A percentile compares a stretch with the other conserved stretches of the same genome.
Evolutionary conservation across 2,797 vertebrate genomes (phyloP).

Genomic region (Danio jaintianensis): DNA sequence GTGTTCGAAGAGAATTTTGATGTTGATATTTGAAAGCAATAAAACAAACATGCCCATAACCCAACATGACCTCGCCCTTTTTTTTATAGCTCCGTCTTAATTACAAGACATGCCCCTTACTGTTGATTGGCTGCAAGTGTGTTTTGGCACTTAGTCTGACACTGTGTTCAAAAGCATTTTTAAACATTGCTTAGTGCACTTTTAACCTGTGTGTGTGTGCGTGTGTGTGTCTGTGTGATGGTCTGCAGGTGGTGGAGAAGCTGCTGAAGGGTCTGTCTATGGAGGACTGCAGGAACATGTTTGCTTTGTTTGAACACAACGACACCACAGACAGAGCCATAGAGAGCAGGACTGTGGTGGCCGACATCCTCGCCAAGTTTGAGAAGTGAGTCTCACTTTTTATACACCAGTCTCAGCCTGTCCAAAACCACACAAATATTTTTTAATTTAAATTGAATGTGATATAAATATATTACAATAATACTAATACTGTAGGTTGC

Average conservation of each 20-base stretch:
- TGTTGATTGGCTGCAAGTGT: no score
- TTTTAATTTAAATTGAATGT: neutral
- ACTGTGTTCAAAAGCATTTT: no score
- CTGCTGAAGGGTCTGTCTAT: slow-evolving; percentile 88
- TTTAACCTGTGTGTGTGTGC: slow-evolving; percentile 20
- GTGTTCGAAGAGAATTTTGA: no score
- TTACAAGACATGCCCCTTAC: no score
- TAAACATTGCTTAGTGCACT: no score
- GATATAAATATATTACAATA: neutral
- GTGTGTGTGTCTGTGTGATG: slow-evolving; percentile 17
- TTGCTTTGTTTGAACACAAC: slow-evolving; percentile 88
- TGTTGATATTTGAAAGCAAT: no score
- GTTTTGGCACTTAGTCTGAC: no score
- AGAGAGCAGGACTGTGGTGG: slow-evolving; percentile 92
- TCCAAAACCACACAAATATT: neutral
- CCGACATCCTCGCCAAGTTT: slow-evolving; percentile 95
- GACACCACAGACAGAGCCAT: slow-evolving; percentile 89
- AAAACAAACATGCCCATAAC: no score
- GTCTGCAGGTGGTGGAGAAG: slow-evolving; percentile 87
- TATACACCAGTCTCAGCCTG: neutral
- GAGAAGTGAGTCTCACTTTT: slow-evolving; percentile 84
- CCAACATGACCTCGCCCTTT: no score
- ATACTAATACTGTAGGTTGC: neutral
- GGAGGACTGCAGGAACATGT: slow-evolving; percentile 92
- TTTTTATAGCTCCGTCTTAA: no score